Evolutionary conservation across 2,113 vertebrate genomes (phyloP), one percentile per base, ranked within the genome.

Genomic region (Hiodon tergisus): DNA sequence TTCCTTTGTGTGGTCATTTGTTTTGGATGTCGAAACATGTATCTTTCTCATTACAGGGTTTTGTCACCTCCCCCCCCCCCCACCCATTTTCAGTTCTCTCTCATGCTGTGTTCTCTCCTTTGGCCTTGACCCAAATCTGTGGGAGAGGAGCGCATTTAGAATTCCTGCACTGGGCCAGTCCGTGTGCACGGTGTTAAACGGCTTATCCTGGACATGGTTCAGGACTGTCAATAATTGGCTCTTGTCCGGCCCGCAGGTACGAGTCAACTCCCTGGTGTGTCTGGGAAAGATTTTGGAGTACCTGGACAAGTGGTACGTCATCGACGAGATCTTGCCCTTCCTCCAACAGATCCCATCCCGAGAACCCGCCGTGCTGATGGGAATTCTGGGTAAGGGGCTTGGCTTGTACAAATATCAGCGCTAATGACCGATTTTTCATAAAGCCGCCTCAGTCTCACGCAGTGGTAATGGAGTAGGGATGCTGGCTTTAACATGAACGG

Each of bases 241-340:
- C 2, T 3, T 14, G 0, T 85, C 80, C 74, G 75, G 31, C 14
- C 47, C 13, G 2, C 70, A 99, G 97, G 97, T 99, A 16, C 94
- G 97, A 59, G 97, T 99, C 81, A 99, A 99, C 89, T 98, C 97
- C 5, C 83, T 99, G 79, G 97, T 99, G 63, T 98, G 97, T 81
- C 88, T 99, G 79, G 97, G 97, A 61, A 99, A 99, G 88, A 98
- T 99, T 85, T 88, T 99, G 86, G 97, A 99, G 76, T 98, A 99
- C 85, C 83, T 99, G 55, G 97, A 99, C 90, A 99, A 99, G 77
- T 99, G 97, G 97, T 99, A 89, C 87, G 96, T 99, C 17, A 94
- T 99, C 69, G 97, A 99, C 11, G 97, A 99, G 87, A 93, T 98
- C 86, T 90, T 99, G 55, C 97, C 97, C 70, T 99, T 99, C 89